Evolutionary conservation across 2,113 vertebrate species (phyloP).

Genomic region (Vicugna pacos): DNA sequence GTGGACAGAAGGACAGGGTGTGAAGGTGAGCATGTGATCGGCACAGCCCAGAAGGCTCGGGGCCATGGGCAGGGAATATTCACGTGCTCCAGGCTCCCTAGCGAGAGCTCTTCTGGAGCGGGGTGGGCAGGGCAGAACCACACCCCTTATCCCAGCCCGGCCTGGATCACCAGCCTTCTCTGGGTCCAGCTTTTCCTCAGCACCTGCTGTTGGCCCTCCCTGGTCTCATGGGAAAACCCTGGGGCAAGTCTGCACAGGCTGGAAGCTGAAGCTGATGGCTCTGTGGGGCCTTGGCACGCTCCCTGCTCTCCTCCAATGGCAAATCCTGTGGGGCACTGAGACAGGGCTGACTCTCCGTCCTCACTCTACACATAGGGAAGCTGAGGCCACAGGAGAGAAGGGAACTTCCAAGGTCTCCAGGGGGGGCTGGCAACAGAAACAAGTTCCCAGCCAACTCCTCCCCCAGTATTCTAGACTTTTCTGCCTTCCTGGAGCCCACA

Average conservation of each 20-base stretch:
- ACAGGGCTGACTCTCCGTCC: not conserved
- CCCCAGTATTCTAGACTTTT: not conserved
- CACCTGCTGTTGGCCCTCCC: not conserved
- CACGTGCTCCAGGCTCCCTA: rapidly evolving
- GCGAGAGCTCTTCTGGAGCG: not conserved
- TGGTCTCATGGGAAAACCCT: not conserved
- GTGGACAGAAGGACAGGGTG: slow-evolving; percentile 72
- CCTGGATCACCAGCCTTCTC: not conserved
- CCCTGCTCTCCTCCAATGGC: not conserved
- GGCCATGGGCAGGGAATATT: not conserved
- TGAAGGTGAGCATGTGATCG: not conserved
- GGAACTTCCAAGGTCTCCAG: not conserved
- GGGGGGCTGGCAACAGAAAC: not conserved
- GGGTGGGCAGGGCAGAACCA: not conserved
- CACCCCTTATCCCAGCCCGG: not conserved
- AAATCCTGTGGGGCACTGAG: not conserved
- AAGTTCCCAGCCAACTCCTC: not conserved
- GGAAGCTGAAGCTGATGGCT: not conserved
- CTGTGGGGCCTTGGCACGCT: not conserved
- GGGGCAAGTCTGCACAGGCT: not conserved
- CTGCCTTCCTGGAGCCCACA: not conserved
- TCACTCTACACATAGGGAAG: not conserved
- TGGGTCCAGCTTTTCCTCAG: not conserved
- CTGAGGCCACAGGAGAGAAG: not conserved
- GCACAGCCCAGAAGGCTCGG: not conserved